These are phyloP conservation scores for Hipparchia sbordonii DNA, from an alignment of 2,888 invertebrate genomes.

Conservation along the genomic window DNA sequence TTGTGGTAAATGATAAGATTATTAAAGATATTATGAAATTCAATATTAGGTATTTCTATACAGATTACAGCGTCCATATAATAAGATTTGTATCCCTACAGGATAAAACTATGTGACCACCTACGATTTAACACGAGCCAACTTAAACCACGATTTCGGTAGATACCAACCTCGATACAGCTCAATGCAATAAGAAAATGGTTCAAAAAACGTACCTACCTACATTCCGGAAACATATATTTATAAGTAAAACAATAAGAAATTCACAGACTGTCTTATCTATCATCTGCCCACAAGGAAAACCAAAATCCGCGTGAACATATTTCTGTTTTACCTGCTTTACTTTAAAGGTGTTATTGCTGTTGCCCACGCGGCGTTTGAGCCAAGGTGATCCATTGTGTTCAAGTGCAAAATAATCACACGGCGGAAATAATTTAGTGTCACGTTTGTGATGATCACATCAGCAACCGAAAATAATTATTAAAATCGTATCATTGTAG, in stretches of 20 bases:
- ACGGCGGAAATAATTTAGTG: slow-evolving; percentile 42
- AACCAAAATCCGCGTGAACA: neutral
- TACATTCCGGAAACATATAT: neutral
- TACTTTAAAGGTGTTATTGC: slow-evolving; percentile 30
- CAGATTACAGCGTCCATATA: neutral
- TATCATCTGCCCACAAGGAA: neutral
- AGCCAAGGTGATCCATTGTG: slow-evolving; percentile 43
- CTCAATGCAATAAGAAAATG: too few relatives aligned
- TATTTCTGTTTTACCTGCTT: neutral
- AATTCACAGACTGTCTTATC: neutral
- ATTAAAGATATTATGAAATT: too few relatives aligned
- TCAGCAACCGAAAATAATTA: slow-evolving; percentile 30
- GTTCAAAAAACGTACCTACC: neutral
- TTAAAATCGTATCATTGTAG: slow-evolving; percentile 1
- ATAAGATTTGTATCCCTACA: too few relatives aligned
- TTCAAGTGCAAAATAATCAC: slow-evolving; percentile 47
- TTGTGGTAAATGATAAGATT: too few relatives aligned
- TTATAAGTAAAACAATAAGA: neutral
- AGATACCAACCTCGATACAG: too few relatives aligned
- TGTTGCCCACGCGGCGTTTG: slow-evolving; percentile 32
- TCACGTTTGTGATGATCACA: slow-evolving; percentile 26
- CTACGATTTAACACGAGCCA: too few relatives aligned
- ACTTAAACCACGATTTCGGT: too few relatives aligned
- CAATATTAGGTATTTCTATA: neutral
- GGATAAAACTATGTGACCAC: too few relatives aligned